Evolutionary conservation across 1,140 invertebrate species (phyloP).

Genomic region (Mylabris phalerata): DNA sequence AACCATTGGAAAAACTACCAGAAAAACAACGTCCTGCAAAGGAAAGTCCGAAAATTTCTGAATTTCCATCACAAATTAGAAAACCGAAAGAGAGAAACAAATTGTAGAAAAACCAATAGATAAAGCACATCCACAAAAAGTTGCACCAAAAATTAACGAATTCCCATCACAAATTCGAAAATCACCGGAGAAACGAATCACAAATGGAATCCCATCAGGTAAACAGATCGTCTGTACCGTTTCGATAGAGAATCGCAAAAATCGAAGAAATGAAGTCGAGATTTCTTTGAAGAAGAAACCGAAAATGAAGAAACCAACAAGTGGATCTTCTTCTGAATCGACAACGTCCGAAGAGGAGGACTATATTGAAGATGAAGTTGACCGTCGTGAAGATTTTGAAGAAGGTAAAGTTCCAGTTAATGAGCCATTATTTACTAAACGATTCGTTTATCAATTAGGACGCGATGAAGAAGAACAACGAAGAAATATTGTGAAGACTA

Average conservation of each 20-base stretch:
- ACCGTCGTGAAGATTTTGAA: background rate
- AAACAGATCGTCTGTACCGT: background rate
- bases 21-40: slow-evolving; percentile 18
- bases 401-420: slow-evolving; percentile 31
- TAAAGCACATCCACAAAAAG: background rate
- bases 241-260: background rate
- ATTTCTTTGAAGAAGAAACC: background rate
- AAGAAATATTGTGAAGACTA: slow-evolving; percentile 10
- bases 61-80: slow-evolving; percentile 17
- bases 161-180: slow-evolving; percentile 13
- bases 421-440: slow-evolving; percentile 34
- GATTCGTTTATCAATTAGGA: slow-evolving; percentile 31
- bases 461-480: slow-evolving; percentile 27
- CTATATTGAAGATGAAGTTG: slow-evolving; percentile 6
- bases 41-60: slow-evolving; percentile 9
- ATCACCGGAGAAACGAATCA: slow-evolving; percentile 20
- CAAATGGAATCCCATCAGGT: background rate
- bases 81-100: slow-evolving; percentile 17
- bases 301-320: background rate
- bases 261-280: background rate
- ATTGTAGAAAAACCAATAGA: slow-evolving; percentile 12
- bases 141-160: slow-evolving; percentile 5
- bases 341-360: background rate
- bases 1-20: slow-evolving; percentile 17
- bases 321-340: background rate